Percentiles rank a stretch among this genome's conserved stretches.
These are phyloP conservation scores for Benitochromis conjunctus DNA, from an alignment of 2,113 vertebrate species.

Conservation along the genomic window DNA sequence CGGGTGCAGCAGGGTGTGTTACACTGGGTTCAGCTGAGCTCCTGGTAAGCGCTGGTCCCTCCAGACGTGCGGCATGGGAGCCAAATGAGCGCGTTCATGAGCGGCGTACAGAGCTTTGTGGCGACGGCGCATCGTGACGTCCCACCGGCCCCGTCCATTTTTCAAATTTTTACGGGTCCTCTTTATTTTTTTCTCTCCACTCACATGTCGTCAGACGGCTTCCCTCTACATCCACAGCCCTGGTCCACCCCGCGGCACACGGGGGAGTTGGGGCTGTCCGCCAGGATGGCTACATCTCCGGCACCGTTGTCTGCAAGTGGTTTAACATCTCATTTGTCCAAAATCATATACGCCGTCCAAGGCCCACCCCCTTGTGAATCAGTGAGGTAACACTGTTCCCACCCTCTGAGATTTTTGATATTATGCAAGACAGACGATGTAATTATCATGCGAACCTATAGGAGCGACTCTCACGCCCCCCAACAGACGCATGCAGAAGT, in stretches of 20 bases:
- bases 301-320: constrained; percentile 46
- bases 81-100: constrained; percentile 67
- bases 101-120: constrained; percentile 69
- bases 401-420: constrained; percentile 64
- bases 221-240: constrained; percentile 40
- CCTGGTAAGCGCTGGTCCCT: constrained; percentile 29
- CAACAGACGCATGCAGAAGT: constrained; percentile 52
- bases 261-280: constrained; percentile 36
- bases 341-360: constrained; percentile 69
- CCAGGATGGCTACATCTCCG: constrained; percentile 50
- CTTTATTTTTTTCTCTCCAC: not conserved
- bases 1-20: constrained; percentile 27
- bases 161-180: constrained; percentile 59
- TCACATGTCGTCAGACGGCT: not conserved
- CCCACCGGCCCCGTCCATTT: constrained; percentile 72
- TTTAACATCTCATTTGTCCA: constrained; percentile 58
- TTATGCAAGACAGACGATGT: constrained; percentile 65
- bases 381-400: constrained; percentile 67
- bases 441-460: constrained; percentile 51
- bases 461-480: constrained; percentile 60
- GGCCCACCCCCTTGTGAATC: constrained; percentile 66
- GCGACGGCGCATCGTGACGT: constrained; percentile 74
- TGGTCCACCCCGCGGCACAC: constrained; percentile 33
- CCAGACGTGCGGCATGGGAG: constrained; percentile 46
- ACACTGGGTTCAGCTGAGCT: constrained; percentile 32